These are phyloP conservation scores for Coranthus polyacanthus DNA, from an alignment of 2,797 vertebrate species.

Conservation along the genomic window DNA sequence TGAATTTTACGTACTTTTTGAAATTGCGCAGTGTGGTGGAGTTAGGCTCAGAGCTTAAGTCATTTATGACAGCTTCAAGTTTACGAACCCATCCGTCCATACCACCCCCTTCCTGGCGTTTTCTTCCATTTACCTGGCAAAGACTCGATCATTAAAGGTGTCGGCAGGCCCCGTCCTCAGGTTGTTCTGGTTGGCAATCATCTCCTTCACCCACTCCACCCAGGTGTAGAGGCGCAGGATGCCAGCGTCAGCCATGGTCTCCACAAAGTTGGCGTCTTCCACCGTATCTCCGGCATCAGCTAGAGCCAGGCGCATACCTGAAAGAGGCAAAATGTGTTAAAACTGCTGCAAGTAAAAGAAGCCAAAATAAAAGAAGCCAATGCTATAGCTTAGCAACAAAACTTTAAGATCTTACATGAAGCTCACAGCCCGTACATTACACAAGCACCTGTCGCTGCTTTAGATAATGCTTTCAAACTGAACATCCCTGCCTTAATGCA, in stretches of 20 bases:
- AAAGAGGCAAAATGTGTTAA: background rate
- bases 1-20: no score
- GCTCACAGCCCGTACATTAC: no score
- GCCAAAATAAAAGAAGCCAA: no score
- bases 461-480: no score
- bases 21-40: no score
- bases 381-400: no score
- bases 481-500: no score
- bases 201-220: constrained; percentile 99
- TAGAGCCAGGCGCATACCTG: constrained; percentile 96
- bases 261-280: constrained; percentile 98
- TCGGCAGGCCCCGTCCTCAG: constrained; percentile 89
- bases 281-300: constrained; percentile 98
- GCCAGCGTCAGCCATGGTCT: constrained; percentile 96
- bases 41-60: no score
- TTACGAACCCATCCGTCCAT: background rate
- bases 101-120: background rate
- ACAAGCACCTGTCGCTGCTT: no score
- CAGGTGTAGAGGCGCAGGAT: constrained; percentile 97
- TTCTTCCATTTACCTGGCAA: constrained; percentile 87
- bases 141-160: constrained; percentile 96
- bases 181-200: constrained; percentile 93
- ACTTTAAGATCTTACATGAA: no score
- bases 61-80: no score
- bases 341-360: no score